Base-by-base conservation (phyloP, 2,113 vertebrate genomes). In the rat (Rattus norvegicus) region DNA sequence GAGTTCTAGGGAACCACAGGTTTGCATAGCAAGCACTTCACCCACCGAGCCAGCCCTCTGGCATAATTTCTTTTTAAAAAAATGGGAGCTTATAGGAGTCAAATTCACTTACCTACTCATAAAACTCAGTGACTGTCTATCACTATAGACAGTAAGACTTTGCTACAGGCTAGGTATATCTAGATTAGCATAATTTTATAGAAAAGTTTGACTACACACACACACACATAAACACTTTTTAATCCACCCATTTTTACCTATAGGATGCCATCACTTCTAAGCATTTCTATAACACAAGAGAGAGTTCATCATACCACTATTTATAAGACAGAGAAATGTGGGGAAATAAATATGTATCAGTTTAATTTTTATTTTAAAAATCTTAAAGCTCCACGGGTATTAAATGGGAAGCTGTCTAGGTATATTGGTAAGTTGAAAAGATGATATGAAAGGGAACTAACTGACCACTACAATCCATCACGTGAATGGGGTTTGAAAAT, bases 51-150 rank as follows among this genome's bases (percentile, higher is more conserved):
- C 36, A 39, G 1, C 12, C 59, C 10, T 49, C 56, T 22, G 28
- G 56, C 6, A 26, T 59, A n/a, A 13, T 49, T 91, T 73, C n/a
- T 65, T 79, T 61, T 88, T 11, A 6, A 69, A 88, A 69, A 88
- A 63, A 22, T 73, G 85, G 12, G 0, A 89, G 54, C 80, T 89
- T 26, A 20, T 24, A 84, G 49, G 28, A 93, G 33, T 75, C 70
- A 91, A 84, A 89, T 88, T 93, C 49, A 96, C 39, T 79, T 85
- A 61, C 13, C 90, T 73, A 73, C 28, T 91, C 88, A 70, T 84
- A 73, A 89, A 72, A 75, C 52, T 2, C 47, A 47, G 3, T 49
- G 90, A 33, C 72, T 79, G 24, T 4, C 47, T 79, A 5, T 17
- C 63, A 33, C 26, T n/a, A 69, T 93, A 28, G 70, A 84, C 17